Percentiles rank a stretch among this genome's conserved stretches.
These are phyloP conservation scores for Rotaria socialis DNA, from an alignment of 2,888 invertebrate species.

Conservation along the genomic window DNA sequence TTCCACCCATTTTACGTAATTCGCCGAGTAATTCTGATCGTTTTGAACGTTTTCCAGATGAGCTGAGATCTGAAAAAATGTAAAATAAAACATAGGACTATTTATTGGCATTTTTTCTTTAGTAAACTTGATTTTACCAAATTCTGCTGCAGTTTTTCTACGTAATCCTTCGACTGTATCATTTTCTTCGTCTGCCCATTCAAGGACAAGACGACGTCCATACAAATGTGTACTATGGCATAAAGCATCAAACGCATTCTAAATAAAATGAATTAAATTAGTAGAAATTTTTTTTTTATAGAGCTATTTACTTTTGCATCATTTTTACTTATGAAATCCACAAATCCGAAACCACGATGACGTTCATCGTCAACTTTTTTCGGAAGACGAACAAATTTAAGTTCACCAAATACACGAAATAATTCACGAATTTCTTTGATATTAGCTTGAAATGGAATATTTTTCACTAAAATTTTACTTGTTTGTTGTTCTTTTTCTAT, in stretches of 20 bases:
- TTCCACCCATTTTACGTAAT: neutral
- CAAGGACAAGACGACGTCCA: conserved; percentile 84
- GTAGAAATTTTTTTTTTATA: too few species aligned
- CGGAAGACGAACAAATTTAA: conserved; percentile 82
- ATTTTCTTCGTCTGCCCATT: conserved; percentile 75
- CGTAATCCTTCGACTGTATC: conserved; percentile 15
- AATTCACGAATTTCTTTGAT: conserved; percentile 67
- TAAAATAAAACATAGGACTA: neutral
- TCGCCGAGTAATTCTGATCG: neutral
- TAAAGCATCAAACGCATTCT: conserved; percentile 82
- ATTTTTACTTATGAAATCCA: conserved; percentile 79
- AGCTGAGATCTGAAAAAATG: too few species aligned
- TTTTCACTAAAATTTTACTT: conserved; percentile 83
- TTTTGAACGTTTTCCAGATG: neutral
- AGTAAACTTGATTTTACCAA: neutral
- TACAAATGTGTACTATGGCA: conserved; percentile 94
- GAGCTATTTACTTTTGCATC: conserved; percentile 75
- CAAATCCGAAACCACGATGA: conserved; percentile 92
- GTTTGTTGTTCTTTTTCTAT: conserved; percentile 52
- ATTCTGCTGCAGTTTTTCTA: conserved; percentile 6
- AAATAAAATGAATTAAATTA: neutral
- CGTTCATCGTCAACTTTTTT: conserved; percentile 75
- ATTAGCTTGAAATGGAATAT: conserved; percentile 92
- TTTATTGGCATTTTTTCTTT: neutral
- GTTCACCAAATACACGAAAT: conserved; percentile 87